A percentile compares a stretch with the other conserved stretches of the same genome.
Evolutionary conservation across 2,888 invertebrate species (phyloP).

Genomic region (Campoletis raptor): DNA sequence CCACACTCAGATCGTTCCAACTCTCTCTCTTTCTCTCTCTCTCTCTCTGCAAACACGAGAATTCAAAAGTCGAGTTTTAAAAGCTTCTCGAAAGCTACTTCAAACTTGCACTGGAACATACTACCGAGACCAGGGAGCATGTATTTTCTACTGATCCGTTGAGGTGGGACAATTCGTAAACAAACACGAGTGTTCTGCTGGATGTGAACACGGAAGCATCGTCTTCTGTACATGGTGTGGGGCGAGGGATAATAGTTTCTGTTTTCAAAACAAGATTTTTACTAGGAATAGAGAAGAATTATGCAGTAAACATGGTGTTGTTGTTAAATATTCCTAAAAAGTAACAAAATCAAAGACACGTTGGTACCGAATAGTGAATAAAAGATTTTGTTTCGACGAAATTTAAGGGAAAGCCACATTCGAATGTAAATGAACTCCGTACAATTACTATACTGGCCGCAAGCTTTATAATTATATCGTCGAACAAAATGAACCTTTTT

Average conservation of each 20-base stretch:
- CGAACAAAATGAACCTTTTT: background rate
- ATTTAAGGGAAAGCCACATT: too few relatives aligned
- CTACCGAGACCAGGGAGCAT: background rate
- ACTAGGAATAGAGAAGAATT: background rate
- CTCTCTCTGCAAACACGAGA: background rate
- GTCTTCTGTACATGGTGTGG: too few relatives aligned
- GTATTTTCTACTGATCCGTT: background rate
- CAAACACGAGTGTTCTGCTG: background rate
- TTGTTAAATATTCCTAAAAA: too few relatives aligned
- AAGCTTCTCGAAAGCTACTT: slow-evolving; percentile 9
- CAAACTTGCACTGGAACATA: background rate
- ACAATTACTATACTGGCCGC: too few relatives aligned
- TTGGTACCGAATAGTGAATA: too few relatives aligned
- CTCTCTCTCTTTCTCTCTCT: background rate
- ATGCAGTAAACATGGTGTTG: too few relatives aligned
- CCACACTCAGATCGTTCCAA: background rate
- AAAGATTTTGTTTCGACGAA: too few relatives aligned
- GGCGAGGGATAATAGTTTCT: background rate
- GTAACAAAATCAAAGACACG: too few relatives aligned
- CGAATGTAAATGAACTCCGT: too few relatives aligned
- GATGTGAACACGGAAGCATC: background rate
- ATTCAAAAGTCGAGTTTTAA: background rate
- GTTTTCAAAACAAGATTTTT: background rate
- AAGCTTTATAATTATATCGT: background rate
- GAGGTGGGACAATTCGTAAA: background rate